Percentiles rank a stretch among this genome's conserved stretches.
Conservation (phyloP, 1,140 invertebrate species). For the Agraylea sexmaculata region DNA sequence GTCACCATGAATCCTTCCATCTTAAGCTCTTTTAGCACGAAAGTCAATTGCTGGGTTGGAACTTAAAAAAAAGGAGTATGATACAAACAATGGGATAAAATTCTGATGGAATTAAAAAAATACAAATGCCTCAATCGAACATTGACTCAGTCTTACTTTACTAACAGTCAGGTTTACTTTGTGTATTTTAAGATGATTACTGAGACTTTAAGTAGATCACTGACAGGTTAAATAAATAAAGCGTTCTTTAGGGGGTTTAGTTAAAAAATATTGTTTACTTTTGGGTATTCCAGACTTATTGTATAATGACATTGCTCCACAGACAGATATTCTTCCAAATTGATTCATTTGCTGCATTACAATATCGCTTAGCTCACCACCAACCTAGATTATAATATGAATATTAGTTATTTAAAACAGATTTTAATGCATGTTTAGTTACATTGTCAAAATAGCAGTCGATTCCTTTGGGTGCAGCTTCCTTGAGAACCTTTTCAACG, state of each 20-base stretch:
- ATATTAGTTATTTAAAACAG: conserved; percentile 1
- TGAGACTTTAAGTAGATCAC: not conserved
- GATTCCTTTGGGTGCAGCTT: conserved; percentile 49
- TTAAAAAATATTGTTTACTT: conserved; percentile 23
- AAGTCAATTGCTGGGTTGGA: conserved; percentile 37
- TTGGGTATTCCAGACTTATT: conserved; percentile 32
- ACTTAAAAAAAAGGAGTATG: conserved; percentile 24
- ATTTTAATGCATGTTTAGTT: conserved; percentile 18
- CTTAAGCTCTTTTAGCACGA: conserved; percentile 43
- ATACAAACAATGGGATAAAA: conserved; percentile 1
- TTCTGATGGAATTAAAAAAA: conserved; percentile 9
- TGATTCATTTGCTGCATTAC: conserved; percentile 48
- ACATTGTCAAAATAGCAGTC: conserved; percentile 66
- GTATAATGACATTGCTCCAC: conserved; percentile 49
- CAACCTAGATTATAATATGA: conserved; percentile 34
- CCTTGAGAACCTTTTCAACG: conserved; percentile 40
- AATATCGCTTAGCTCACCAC: conserved; percentile 45
- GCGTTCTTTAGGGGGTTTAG: conserved; percentile 1
- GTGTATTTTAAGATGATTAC: not conserved
- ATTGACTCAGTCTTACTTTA: not conserved
- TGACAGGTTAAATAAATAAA: not conserved
- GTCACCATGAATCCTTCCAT: conserved; percentile 49
- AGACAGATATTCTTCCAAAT: conserved; percentile 46
- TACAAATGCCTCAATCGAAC: conserved; percentile 2
- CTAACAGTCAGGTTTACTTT: not conserved